Conservation (phyloP, 2,113 vertebrate species). For the Vulpes vulpes region DNA sequence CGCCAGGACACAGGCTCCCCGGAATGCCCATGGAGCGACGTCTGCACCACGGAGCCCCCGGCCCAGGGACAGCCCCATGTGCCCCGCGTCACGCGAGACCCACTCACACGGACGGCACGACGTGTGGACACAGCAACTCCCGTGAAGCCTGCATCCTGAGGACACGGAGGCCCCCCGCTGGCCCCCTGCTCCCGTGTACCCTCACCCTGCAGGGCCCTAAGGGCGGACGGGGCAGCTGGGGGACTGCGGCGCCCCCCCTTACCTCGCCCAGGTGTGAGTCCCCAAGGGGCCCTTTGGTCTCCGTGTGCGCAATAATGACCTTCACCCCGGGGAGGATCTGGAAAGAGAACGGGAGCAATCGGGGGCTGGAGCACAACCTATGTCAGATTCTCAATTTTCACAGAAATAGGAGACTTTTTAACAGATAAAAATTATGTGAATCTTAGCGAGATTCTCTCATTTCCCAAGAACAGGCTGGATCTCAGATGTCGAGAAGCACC, state of each 20-base stretch:
- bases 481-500: background rate
- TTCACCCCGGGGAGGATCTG: constrained; percentile 98
- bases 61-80: background rate
- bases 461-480: background rate
- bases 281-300: constrained; percentile 97
- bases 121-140: background rate
- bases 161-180: no score
- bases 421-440: background rate
- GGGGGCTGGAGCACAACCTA: background rate
- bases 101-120: accelerated
- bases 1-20: no score
- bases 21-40: background rate
- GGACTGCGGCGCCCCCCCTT: background rate
- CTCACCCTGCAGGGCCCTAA: no score
- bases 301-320: constrained; percentile 97
- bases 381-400: background rate
- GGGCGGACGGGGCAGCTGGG: background rate
- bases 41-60: background rate
- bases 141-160: background rate
- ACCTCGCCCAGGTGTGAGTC: constrained; percentile 98
- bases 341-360: background rate
- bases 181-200: no score
- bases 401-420: background rate
- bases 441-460: background rate
- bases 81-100: background rate